These are phyloP conservation scores for Drosophila demipolita DNA, from an alignment of 2,888 invertebrate genomes.

Conservation along the genomic window DNA sequence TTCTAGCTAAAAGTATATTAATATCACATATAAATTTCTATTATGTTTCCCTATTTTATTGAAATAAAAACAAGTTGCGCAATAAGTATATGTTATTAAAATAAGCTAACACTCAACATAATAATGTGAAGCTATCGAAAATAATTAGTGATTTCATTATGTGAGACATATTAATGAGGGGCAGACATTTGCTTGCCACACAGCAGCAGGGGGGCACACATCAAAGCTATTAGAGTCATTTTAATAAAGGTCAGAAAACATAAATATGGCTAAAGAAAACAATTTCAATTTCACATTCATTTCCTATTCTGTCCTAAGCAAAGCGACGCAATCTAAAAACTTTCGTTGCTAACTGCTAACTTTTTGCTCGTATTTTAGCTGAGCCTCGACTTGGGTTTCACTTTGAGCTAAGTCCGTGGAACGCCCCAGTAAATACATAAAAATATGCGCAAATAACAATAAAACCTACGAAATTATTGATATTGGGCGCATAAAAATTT, in stretches of 20 bases:
- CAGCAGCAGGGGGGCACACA: slow-evolving; percentile 1
- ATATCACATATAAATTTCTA: too few relatives aligned
- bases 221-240: slow-evolving; percentile 45
- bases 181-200: slow-evolving; percentile 2
- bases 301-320: slow-evolving; percentile 35
- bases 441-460: slow-evolving; percentile 79
- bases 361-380: neutral
- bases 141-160: slow-evolving; percentile 52
- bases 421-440: slow-evolving; percentile 65
- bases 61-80: too few relatives aligned
- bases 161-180: slow-evolving; percentile 40
- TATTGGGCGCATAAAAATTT: slow-evolving; percentile 71
- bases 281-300: slow-evolving; percentile 61
- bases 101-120: neutral
- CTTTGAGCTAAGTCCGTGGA: slow-evolving; percentile 4
- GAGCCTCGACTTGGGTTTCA: neutral
- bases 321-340: slow-evolving; percentile 28
- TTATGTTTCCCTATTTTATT: too few relatives aligned
- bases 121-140: slow-evolving; percentile 4
- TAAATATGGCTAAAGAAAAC: slow-evolving; percentile 53
- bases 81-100: neutral
- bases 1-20: too few relatives aligned
- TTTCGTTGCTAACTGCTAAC: slow-evolving; percentile 32
- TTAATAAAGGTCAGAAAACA: slow-evolving; percentile 60
- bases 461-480: slow-evolving; percentile 78